Conservation (phyloP, 2,797 vertebrate genomes). For the Adelosebastes latens region DNA sequence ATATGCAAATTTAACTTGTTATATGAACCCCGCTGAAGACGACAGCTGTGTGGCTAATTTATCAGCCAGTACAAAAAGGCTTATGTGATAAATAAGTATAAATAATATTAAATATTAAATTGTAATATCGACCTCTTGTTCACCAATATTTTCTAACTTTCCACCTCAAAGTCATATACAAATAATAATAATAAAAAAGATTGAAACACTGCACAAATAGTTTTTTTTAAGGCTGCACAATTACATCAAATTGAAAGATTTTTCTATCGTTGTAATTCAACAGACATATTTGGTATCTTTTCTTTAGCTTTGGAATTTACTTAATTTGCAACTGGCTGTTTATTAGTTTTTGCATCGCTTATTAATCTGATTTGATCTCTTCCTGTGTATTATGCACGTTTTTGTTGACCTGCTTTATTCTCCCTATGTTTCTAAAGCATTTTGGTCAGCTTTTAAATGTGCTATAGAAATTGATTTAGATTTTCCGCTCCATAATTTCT, state of each 20-base stretch:
- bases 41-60: neutral
- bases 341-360: no score
- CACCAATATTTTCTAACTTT: neutral
- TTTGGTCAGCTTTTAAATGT: no score
- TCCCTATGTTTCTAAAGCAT: fast-evolving
- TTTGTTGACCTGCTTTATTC: no score
- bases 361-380: no score
- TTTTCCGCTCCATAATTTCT: neutral
- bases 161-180: neutral
- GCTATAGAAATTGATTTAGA: no score
- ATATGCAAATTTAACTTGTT: neutral
- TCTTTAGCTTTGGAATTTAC: fast-evolving
- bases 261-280: neutral
- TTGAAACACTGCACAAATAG: neutral
- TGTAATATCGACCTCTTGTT: neutral
- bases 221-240: neutral
- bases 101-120: neutral
- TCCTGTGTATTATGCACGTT: no score
- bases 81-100: neutral
- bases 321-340: no score
- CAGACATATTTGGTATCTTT: neutral
- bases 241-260: neutral
- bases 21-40: neutral
- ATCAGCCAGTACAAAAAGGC: neutral
- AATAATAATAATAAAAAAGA: neutral